Evolutionary conservation across 2,888 invertebrate species (phyloP), one percentile per base, ranked within the genome.

Genomic region (Gandaritis pyraliata): DNA sequence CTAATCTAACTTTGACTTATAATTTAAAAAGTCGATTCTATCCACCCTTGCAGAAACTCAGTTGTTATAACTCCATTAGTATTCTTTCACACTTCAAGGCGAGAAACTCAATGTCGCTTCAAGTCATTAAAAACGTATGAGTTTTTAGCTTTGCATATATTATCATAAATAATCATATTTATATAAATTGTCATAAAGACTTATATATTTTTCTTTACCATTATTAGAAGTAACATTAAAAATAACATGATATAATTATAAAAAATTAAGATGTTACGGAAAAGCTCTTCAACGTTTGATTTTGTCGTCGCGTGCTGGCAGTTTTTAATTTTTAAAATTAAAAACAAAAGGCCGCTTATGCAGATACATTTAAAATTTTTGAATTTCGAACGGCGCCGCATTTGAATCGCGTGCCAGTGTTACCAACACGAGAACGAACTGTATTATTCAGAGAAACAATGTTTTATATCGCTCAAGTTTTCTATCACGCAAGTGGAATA

Each of bases 401-500:
- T 76, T 76, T 62, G 67, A 69, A 74, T 83, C 78, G 82, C 82
- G 82, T 83, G 82, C 71, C 60, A 33, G 33, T 71, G 73, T 41
- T 52, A 54, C 71, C 73, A 70, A 76, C 78, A 76, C 78, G 75
- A 77, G 73, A 78, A 77, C 71, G 48, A 72, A 73, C 70, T 73
- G 73, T 74, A 70, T 72, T 75, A 78, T 75, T 75, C 73, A 73
- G 60, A 76, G 66, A 71, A 73, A 75, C 74, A 72, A 76, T 75
- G 72, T 75, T 75, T 74, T 74, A 70, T 76, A 78, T 77, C 76
- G 78, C 78, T 77, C 72, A 66, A 80, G 76, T 82, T 81, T 74
- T 72, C 72, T 68, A 82, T 78, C 86, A 87, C 87, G 86, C 86
- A 72, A 82, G 70, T 72, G 64, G 64, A 76, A 72, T 70, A 69